These are phyloP conservation scores for Microcebus murinus DNA, from an alignment of 2,113 vertebrate species.

Conservation along the genomic window DNA sequence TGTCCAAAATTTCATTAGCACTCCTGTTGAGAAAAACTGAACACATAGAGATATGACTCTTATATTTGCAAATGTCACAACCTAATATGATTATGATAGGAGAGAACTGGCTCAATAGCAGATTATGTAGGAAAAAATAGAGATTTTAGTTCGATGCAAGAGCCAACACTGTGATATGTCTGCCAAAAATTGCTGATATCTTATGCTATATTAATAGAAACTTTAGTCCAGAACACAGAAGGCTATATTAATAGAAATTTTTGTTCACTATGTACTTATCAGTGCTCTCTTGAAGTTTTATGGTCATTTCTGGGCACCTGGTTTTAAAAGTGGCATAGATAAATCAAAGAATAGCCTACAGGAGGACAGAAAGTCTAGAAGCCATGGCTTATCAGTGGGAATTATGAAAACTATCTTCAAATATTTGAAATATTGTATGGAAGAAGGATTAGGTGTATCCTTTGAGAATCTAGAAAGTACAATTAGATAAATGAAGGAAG, in stretches of 20 bases:
- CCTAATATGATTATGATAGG: slow-evolving; percentile 55
- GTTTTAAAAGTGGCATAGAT: not conserved
- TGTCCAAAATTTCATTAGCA: slow-evolving; percentile 55
- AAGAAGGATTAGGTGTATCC: not conserved
- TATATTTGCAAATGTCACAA: slow-evolving; percentile 53
- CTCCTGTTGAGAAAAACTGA: slow-evolving; percentile 36
- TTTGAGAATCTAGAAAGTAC: not conserved
- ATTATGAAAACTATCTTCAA: not conserved
- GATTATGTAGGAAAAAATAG: slow-evolving; percentile 28
- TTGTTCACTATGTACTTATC: not conserved
- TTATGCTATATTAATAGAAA: slow-evolving; percentile 36
- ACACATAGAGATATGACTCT: slow-evolving; percentile 46
- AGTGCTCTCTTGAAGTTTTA: not conserved
- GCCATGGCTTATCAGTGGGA: not conserved
- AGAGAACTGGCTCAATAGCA: slow-evolving; percentile 37
- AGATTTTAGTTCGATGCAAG: slow-evolving; percentile 58
- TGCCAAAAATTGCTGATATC: slow-evolving; percentile 54
- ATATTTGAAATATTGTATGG: not conserved
- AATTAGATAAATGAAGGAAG: slow-evolving; percentile 30
- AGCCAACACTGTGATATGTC: slow-evolving; percentile 33
- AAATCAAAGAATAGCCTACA: not conserved
- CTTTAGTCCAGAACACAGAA: not conserved
- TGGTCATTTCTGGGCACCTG: not conserved
- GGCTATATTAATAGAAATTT: not conserved
- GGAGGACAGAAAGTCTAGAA: not conserved